A percentile compares a stretch with the other conserved stretches of the same genome.
These are phyloP conservation scores for Hirtodrosophila confusa DNA, from an alignment of 2,888 invertebrate genomes.

Conservation along the genomic window DNA sequence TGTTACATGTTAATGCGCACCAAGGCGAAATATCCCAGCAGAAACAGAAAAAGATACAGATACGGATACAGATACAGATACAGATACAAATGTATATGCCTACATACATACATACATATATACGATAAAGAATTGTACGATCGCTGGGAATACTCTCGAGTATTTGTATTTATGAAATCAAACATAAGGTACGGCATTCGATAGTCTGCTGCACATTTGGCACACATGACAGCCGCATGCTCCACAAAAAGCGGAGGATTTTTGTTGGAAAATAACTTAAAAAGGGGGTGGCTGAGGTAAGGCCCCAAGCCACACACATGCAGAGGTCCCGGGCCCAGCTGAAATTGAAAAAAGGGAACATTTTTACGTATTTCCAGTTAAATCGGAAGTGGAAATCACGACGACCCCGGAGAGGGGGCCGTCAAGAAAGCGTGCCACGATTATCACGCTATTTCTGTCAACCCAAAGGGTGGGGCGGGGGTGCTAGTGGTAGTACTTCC, in stretches of 20 bases:
- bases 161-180: conserved; percentile 76
- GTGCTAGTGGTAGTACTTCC: conserved; percentile 35
- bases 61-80: conserved; percentile 27
- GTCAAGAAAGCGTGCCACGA: conserved; percentile 67
- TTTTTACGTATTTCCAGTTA: conserved; percentile 70
- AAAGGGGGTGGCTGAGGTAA: conserved; percentile 10
- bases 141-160: conserved; percentile 36
- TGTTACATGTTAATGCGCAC: conserved; percentile 78
- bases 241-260: conserved; percentile 32
- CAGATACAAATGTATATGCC: conserved; percentile 17
- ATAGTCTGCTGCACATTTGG: conserved; percentile 73
- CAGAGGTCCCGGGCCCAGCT: conserved; percentile 6
- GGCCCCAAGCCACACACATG: conserved; percentile 53
- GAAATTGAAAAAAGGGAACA: conserved; percentile 21
- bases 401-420: conserved; percentile 6
- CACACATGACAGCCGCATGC: conserved; percentile 77
- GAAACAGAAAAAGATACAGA: conserved; percentile 30
- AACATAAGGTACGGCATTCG: conserved; percentile 69
- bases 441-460: conserved; percentile 81
- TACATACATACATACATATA: conserved; percentile 1
- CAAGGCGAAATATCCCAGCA: conserved; percentile 57
- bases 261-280: conserved; percentile 33
- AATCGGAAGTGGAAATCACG: conserved; percentile 77
- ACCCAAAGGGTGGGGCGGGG: conserved; percentile 5
- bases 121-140: conserved; percentile 29